These are phyloP conservation scores for Oenanthe melanoleuca DNA, from an alignment of 2,113 vertebrate species.

Conservation along the genomic window DNA sequence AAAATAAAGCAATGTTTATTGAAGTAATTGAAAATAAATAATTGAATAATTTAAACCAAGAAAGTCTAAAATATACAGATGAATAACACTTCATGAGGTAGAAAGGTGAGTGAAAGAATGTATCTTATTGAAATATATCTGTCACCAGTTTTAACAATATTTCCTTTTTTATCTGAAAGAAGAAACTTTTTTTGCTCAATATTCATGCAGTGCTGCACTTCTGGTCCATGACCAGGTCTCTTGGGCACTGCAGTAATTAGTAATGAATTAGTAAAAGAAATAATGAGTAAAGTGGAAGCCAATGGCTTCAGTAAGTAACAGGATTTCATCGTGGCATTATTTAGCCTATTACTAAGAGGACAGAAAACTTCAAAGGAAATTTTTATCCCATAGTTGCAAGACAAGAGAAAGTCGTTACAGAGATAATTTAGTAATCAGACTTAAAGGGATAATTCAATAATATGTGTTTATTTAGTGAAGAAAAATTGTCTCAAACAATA, in stretches of 20 bases:
- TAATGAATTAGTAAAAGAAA: conserved; percentile 25
- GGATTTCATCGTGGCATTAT: background rate
- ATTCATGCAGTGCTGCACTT: background rate
- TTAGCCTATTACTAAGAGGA: background rate
- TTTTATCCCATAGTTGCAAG: background rate
- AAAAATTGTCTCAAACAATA: background rate
- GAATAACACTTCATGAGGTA: background rate
- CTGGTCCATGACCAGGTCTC: background rate
- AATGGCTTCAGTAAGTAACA: background rate
- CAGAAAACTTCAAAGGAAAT: conserved; percentile 21
- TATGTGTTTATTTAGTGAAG: background rate
- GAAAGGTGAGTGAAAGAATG: background rate
- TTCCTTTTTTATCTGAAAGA: background rate
- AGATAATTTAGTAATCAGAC: conserved; percentile 9
- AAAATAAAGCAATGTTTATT: background rate
- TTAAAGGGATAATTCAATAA: background rate
- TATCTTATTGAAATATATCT: background rate
- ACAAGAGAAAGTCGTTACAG: background rate
- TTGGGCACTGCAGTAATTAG: background rate
- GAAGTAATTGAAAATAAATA: background rate
- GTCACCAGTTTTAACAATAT: background rate
- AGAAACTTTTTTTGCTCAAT: background rate
- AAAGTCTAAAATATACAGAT: background rate
- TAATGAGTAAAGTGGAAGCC: background rate
- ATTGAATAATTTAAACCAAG: background rate